Conservation (phyloP, 2,888 invertebrate genomes). For the Emesis furor region DNA sequence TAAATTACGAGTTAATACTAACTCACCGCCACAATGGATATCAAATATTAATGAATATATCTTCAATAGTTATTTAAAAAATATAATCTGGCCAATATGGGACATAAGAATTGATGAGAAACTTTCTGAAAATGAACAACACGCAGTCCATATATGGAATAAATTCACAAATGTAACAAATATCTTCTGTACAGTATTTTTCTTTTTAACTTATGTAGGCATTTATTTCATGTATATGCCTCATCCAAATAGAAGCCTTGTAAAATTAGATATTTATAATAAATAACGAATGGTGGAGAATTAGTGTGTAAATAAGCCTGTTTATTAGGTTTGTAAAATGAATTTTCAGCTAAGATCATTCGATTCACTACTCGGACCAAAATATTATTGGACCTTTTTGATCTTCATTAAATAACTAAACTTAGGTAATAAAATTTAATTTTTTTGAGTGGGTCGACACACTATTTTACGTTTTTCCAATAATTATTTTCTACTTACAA, state of each 20-base stretch:
- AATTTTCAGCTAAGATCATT: too few relatives aligned
- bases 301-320: too few relatives aligned
- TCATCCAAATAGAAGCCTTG: slow-evolving; percentile 46
- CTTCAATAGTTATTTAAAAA: slow-evolving; percentile 65
- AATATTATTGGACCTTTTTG: too few relatives aligned
- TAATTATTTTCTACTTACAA: too few relatives aligned
- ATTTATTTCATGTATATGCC: slow-evolving; percentile 77
- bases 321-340: too few relatives aligned
- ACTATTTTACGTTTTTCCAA: too few relatives aligned
- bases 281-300: too few relatives aligned
- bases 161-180: slow-evolving; percentile 78
- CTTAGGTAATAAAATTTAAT: too few relatives aligned
- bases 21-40: slow-evolving; percentile 72
- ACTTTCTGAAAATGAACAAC: slow-evolving; percentile 32
- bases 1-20: slow-evolving; percentile 66
- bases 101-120: slow-evolving; percentile 38
- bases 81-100: slow-evolving; percentile 77
- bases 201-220: slow-evolving; percentile 74
- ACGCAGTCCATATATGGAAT: slow-evolving; percentile 72
- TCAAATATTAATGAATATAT: slow-evolving; percentile 73
- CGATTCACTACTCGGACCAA: too few relatives aligned
- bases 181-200: slow-evolving; percentile 59
- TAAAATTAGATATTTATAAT: not conserved
- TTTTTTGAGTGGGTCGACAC: too few relatives aligned
- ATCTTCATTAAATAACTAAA: too few relatives aligned